These are phyloP conservation scores for Akabosia matsudoensis DNA, from an alignment of 1,140 invertebrate species.

Conservation along the genomic window DNA sequence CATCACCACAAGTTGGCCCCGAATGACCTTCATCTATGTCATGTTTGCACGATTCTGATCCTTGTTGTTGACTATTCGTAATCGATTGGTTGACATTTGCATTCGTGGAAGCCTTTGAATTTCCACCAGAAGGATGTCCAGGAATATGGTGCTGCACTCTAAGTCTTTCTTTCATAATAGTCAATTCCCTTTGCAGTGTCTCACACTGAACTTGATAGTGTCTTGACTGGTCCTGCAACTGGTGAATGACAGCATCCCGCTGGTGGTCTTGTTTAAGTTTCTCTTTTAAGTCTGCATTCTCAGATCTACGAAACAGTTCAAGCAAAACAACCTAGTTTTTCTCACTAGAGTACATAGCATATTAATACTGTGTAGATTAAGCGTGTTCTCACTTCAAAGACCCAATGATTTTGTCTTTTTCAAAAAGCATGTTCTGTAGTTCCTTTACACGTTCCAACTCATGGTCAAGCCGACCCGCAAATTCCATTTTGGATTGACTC, in stretches of 20 bases:
- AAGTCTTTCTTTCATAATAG: background rate
- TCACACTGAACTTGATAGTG: constrained; percentile 32
- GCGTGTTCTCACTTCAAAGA: background rate
- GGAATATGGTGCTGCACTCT: background rate
- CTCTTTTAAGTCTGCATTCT: constrained; percentile 24
- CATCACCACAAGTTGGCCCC: no score
- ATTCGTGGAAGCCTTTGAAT: background rate
- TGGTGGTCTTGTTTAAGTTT: constrained; percentile 4
- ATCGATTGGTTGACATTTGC: no score
- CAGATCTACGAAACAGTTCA: constrained; percentile 22
- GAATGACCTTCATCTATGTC: no score
- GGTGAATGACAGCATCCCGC: constrained; percentile 9
- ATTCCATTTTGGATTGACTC: constrained; percentile 41
- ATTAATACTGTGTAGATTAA: no score
- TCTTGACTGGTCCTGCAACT: constrained; percentile 28
- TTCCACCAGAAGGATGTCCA: background rate
- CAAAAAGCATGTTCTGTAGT: background rate
- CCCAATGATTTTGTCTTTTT: background rate
- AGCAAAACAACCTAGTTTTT: no score
- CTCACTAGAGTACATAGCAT: no score
- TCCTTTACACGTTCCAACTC: constrained; percentile 30
- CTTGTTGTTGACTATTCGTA: no score
- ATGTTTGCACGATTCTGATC: no score
- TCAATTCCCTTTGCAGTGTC: constrained; percentile 26
- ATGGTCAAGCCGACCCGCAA: constrained; percentile 35